Percentiles rank a stretch among this genome's conserved stretches.
Conservation (phyloP, 2,888 invertebrate species). For the Leptura quadrifasciata region DNA sequence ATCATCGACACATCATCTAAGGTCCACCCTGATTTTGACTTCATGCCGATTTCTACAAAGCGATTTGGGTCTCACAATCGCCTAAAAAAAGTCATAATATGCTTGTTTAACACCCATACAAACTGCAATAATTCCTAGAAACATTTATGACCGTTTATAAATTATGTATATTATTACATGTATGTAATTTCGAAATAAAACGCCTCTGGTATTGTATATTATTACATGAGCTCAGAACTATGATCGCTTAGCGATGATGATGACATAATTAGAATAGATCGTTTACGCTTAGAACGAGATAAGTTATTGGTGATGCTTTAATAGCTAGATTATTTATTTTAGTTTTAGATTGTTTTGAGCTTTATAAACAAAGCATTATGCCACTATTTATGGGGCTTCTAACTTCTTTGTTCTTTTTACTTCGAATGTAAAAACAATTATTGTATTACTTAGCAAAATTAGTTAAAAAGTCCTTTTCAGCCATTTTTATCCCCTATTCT, state of each 20-base stretch:
- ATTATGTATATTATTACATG: background rate
- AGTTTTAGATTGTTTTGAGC: background rate
- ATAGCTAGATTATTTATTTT: background rate
- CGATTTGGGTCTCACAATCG: background rate
- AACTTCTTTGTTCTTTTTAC: too few species aligned
- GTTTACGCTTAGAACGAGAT: conserved; percentile 1
- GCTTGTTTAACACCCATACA: background rate
- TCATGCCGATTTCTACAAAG: too few species aligned
- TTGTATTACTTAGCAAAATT: too few species aligned
- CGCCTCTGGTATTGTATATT: conserved; percentile 27
- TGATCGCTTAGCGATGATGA: background rate
- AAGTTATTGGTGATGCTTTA: background rate
- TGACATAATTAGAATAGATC: conserved; percentile 35
- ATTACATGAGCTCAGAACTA: conserved; percentile 3
- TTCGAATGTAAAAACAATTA: too few species aligned
- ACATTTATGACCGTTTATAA: background rate
- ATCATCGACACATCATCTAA: too few species aligned
- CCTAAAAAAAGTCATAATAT: background rate
- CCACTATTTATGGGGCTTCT: background rate
- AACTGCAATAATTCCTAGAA: background rate
- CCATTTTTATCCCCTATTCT: too few species aligned
- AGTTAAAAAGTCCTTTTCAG: too few species aligned
- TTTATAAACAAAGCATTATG: background rate
- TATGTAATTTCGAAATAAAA: background rate
- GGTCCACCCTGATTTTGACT: too few species aligned